phyloP scores from a whole-genome alignment of 2,797 vertebrate genomes.

The Amazonetta brasiliensis region DNA sequence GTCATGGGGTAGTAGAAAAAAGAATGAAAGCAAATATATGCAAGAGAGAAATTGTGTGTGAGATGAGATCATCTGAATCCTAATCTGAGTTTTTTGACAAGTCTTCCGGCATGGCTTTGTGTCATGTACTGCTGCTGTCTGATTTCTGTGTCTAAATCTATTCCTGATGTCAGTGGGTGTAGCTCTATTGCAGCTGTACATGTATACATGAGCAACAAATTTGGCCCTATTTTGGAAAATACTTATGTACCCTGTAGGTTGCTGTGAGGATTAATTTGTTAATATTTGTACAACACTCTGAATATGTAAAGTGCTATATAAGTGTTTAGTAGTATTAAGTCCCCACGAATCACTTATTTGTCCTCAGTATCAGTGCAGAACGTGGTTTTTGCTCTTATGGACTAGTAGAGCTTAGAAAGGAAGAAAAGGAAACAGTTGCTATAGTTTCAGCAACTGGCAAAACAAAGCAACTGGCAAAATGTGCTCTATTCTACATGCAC shows the following conservation, averaged over 20 bases:
- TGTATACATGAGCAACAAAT: background rate
- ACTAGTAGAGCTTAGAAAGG: background rate
- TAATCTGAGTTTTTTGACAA: background rate
- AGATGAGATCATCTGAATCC: background rate
- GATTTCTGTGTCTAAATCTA: background rate
- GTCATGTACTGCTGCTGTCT: background rate
- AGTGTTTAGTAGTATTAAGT: conserved; percentile 30
- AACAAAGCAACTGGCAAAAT: conserved; percentile 48
- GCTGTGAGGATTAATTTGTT: conserved; percentile 26
- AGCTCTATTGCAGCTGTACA: background rate
- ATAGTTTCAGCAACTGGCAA: conserved; percentile 20
- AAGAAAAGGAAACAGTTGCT: background rate
- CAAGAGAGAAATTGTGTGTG: background rate
- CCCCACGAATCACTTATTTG: background rate
- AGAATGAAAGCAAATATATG: background rate
- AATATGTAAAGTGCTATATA: background rate
- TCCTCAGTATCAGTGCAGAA: background rate
- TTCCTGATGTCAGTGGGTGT: background rate
- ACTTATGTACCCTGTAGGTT: background rate
- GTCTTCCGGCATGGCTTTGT: background rate
- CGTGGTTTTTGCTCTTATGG: background rate
- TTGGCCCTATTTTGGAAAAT: background rate
- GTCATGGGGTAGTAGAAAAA: background rate
- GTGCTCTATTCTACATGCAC: background rate
- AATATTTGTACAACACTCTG: conserved; percentile 25